Evolutionary conservation across 1,140 invertebrate genomes (phyloP), one percentile per base, ranked within the genome.

Genomic region (Aphidius gifuensis): DNA sequence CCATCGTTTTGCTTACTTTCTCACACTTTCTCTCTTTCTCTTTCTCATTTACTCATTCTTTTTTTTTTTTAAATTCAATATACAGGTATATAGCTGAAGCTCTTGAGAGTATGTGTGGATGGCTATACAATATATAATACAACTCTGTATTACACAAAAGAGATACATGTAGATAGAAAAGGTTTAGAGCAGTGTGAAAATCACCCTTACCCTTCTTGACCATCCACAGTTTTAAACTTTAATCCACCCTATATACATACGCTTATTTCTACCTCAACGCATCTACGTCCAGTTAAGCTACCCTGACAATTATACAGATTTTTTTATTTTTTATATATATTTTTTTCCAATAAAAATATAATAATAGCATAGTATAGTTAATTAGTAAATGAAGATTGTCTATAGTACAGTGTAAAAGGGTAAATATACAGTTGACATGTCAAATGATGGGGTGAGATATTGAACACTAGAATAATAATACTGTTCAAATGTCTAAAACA

Each of bases 61-160:
- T 32, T 32, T 32, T 32, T 32, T 32, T 16, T 73, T 72, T 56
- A 47, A 66, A 72, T 67, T 69, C 60, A 50, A 49, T 55, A 59
- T 66, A 55, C 39, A 16, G 47, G 38, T 48, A 6, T 11, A 16
- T 0, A 9, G 40, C 9, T n/a, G 2, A 42, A 4, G 5, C 16
- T 16, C 16, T 16, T 16, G 16, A 16, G 16, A 16, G 4, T 45
- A 45, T 45, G 45, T 49, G 45, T 58, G 44, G 23, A 58, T 58
- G 55, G 32, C n/a, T 21, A 43, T 32, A 23, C 7, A 58, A 39
- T 58, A 16, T 16, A 16, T 16, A 45, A 45, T 11, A 3, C 7
- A 49, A 32, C 23, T 32, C 4, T 32, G 48, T 49, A 21, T n/a
- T n/a, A 49, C 2, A 49, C 11, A 49, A 49, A 49, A 23, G 44